phyloP scores from a whole-genome alignment of 1,140 invertebrate genomes.

The Cherax destructor region DNA sequence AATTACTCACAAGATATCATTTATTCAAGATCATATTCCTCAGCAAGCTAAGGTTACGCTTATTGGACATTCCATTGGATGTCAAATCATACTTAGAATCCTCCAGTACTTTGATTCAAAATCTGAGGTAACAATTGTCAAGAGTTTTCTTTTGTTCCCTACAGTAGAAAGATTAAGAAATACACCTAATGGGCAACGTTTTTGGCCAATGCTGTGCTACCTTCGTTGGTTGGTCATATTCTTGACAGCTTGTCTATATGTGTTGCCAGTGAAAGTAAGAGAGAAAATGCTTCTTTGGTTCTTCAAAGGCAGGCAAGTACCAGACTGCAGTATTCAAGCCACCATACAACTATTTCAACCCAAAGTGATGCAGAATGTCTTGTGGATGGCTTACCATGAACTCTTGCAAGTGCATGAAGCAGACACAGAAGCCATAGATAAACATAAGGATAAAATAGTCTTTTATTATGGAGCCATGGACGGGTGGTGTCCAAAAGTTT shows the following conservation, averaged over 20 bases:
- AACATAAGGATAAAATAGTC: conserved; percentile 24
- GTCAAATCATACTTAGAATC: conserved; percentile 37
- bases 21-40: conserved; percentile 33
- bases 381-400: conserved; percentile 56
- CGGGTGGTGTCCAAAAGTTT: conserved; percentile 28
- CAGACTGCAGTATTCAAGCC: conserved; percentile 2
- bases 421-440: conserved; percentile 6
- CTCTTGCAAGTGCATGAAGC: not conserved
- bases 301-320: not conserved
- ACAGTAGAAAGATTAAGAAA: conserved; percentile 48
- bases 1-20: conserved; percentile 38
- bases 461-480: conserved; percentile 46
- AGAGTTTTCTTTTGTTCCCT: conserved; percentile 43
- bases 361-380: conserved; percentile 45
- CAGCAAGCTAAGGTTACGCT: conserved; percentile 25
- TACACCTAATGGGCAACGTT: conserved; percentile 21
- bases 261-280: conserved; percentile 19
- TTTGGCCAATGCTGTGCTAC: conserved; percentile 41
- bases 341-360: conserved; percentile 38
- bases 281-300: not conserved
- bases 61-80: conserved; percentile 55
- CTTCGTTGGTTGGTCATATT: conserved; percentile 41
- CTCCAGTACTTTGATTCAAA: conserved; percentile 35
- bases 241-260: not conserved
- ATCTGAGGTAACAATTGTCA: not conserved